Evolutionary conservation across 2,888 invertebrate genomes (phyloP).

Genomic region (Eremobia ochroleuca): DNA sequence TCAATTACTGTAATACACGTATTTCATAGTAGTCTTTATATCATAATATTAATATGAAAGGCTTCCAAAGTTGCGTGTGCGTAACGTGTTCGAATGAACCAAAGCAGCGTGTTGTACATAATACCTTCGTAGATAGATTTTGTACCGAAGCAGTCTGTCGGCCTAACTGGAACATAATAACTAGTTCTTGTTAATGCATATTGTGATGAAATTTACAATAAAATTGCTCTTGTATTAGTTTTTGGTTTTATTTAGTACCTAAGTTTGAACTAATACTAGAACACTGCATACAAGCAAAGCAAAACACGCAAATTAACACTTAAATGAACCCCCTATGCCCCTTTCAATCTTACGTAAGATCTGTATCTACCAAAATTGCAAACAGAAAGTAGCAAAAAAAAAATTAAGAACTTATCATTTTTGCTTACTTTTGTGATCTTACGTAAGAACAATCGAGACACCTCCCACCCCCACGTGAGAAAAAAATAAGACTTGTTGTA

Average conservation of each 20-base stretch:
- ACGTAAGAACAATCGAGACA: no score
- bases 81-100: constrained; percentile 67
- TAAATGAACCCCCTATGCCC: no score
- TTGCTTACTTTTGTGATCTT: no score
- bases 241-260: constrained; percentile 66
- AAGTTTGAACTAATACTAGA: neutral
- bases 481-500: no score
- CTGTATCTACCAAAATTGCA: no score
- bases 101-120: constrained; percentile 77
- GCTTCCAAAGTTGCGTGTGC: constrained; percentile 82
- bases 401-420: no score
- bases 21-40: constrained; percentile 57
- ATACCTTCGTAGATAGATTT: constrained; percentile 78
- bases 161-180: constrained; percentile 80
- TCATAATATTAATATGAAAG: constrained; percentile 66
- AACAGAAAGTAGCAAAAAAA: no score
- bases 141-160: constrained; percentile 75
- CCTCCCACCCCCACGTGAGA: no score
- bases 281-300: neutral
- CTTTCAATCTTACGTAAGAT: no score
- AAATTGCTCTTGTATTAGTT: constrained; percentile 76
- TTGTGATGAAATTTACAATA: constrained; percentile 80
- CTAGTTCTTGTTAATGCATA: constrained; percentile 79
- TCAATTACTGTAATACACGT: constrained; percentile 58
- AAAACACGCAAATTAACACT: neutral